These are phyloP conservation scores for Tethea ocularis DNA, from an alignment of 2,888 invertebrate genomes.

Conservation along the genomic window DNA sequence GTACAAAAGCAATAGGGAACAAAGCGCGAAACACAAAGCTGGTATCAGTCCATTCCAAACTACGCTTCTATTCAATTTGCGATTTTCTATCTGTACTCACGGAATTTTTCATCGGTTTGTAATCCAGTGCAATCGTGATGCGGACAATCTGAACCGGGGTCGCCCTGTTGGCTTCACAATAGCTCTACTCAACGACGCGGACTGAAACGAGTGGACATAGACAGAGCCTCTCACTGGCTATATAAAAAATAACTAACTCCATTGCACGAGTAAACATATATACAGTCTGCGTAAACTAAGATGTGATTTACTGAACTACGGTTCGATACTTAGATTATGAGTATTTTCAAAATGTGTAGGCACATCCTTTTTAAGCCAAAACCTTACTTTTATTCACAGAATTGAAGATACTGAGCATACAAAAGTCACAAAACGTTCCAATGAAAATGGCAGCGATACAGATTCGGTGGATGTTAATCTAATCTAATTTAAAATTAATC, in stretches of 20 bases:
- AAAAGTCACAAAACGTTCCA: slow-evolving; percentile 44
- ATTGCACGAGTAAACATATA: neutral
- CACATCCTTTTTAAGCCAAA: neutral
- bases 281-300: neutral
- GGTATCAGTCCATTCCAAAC: slow-evolving; percentile 48
- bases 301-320: neutral
- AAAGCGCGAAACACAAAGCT: slow-evolving; percentile 50
- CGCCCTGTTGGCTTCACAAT: slow-evolving; percentile 15
- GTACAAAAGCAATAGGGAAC: slow-evolving; percentile 43
- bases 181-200: slow-evolving; percentile 6
- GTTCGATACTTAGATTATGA: neutral
- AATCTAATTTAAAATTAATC: slow-evolving; percentile 77
- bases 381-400: slow-evolving; percentile 1
- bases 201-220: slow-evolving; percentile 9
- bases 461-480: slow-evolving; percentile 66
- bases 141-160: slow-evolving; percentile 36
- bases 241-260: neutral
- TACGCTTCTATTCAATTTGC: slow-evolving; percentile 68
- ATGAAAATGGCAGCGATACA: slow-evolving; percentile 60
- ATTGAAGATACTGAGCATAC: slow-evolving; percentile 14
- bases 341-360: neutral
- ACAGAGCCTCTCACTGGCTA: neutral
- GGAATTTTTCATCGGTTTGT: slow-evolving; percentile 70
- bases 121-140: slow-evolving; percentile 56
- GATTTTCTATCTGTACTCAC: slow-evolving; percentile 53